These are phyloP conservation scores for Labeo catla DNA, from an alignment of 2,113 vertebrate genomes.

Conservation along the genomic window DNA sequence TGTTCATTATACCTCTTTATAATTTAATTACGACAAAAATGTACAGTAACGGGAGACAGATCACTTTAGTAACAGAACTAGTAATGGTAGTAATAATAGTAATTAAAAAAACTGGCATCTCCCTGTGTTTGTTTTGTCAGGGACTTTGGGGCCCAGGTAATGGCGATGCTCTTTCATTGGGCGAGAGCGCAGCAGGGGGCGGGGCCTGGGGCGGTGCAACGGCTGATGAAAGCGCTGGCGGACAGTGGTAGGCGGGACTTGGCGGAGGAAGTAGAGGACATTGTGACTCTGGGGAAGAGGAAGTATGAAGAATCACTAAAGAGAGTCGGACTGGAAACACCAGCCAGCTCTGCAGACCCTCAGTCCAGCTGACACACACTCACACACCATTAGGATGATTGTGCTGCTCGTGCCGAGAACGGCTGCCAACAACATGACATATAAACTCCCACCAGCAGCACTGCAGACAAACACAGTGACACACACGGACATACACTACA, in stretches of 20 bases:
- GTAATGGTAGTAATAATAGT: background rate
- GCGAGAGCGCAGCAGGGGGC: constrained; percentile 79
- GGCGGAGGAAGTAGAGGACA: constrained; percentile 85
- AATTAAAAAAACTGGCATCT: background rate
- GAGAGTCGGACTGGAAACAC: constrained; percentile 81
- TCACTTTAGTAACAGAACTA: background rate
- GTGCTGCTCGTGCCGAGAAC: background rate
- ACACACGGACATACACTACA: background rate
- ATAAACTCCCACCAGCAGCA: constrained; percentile 34
- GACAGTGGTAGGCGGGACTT: constrained; percentile 86
- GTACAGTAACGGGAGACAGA: background rate
- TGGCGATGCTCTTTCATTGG: constrained; percentile 93
- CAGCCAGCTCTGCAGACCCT: constrained; percentile 7
- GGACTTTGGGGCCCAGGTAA: constrained; percentile 83
- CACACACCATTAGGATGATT: background rate
- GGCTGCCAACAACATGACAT: background rate
- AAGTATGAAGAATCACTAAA: constrained; percentile 88
- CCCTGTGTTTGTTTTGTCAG: constrained; percentile 65
- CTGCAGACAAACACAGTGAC: background rate
- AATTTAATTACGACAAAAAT: background rate
- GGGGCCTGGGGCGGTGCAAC: constrained; percentile 76
- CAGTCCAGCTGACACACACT: constrained; percentile 27
- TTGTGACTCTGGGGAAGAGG: constrained; percentile 83
- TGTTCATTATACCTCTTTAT: background rate
- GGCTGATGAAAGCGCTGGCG: constrained; percentile 81